Evolutionary conservation across 2,113 vertebrate genomes (phyloP).

Genomic region (Anoura caudifer): DNA sequence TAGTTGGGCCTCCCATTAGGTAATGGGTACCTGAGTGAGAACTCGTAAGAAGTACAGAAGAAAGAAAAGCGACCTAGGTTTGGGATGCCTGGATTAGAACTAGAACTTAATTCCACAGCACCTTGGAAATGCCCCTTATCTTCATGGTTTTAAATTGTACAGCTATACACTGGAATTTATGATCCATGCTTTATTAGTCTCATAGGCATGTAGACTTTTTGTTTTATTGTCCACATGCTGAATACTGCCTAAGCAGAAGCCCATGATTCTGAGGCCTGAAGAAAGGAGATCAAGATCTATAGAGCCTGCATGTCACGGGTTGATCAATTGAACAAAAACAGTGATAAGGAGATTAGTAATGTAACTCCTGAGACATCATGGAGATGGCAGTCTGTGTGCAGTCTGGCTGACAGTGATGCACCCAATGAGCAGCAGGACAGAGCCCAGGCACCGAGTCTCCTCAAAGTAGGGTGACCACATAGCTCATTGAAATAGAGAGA

Average conservation of each 20-base stretch:
- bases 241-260: neutral
- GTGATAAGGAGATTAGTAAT: neutral
- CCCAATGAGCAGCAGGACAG: neutral
- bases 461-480: neutral
- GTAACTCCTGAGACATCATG: rapidly evolving
- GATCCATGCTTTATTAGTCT: neutral
- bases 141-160: neutral
- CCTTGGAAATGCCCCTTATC: neutral
- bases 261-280: neutral
- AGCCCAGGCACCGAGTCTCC: neutral
- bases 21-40: neutral
- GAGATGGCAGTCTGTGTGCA: neutral
- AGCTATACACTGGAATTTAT: neutral
- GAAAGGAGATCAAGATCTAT: neutral
- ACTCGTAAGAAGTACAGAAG: neutral
- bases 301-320: neutral
- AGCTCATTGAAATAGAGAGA: neutral
- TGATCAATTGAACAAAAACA: neutral
- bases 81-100: neutral
- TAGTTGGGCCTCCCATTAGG: neutral
- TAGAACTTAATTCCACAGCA: neutral
- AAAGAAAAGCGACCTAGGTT: neutral
- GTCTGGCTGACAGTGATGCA: neutral
- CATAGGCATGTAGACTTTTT: neutral
- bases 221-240: neutral